Conservation (phyloP, 1,140 invertebrate species). For the Listronotus oregonensis region DNA sequence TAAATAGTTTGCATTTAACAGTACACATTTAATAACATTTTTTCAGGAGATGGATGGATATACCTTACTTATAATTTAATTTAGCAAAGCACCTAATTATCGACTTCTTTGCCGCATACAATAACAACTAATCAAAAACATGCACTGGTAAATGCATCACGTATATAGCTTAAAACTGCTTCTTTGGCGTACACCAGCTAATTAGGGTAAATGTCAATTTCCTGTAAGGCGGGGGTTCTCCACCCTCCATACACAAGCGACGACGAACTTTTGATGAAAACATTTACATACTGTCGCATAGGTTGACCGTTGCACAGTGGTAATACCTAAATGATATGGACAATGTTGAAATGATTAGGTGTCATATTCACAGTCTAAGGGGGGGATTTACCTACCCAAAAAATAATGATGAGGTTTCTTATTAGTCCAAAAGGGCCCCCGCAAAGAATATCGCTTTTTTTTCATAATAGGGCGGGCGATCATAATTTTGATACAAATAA, state of each 20-base stretch:
- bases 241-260: conserved; percentile 4
- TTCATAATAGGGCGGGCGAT: too few relatives aligned
- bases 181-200: conserved; percentile 9
- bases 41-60: too few relatives aligned
- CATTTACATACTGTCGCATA: conserved; percentile 18
- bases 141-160: conserved; percentile 9
- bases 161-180: conserved; percentile 2
- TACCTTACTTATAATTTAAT: too few relatives aligned
- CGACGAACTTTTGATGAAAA: conserved; percentile 6
- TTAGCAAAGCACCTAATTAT: conserved; percentile 3
- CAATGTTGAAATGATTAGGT: neutral
- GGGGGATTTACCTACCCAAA: too few relatives aligned
- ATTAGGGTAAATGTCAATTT: conserved; percentile 28
- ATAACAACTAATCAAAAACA: conserved; percentile 14
- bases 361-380: too few relatives aligned
- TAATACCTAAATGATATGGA: neutral
- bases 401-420: too few relatives aligned
- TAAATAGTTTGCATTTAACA: too few relatives aligned
- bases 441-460: too few relatives aligned
- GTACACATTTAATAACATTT: too few relatives aligned
- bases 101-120: neutral
- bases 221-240: conserved; percentile 20
- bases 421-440: too few relatives aligned
- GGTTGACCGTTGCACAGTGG: conserved; percentile 18
- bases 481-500: too few relatives aligned